Base-by-base conservation (phyloP, 2,797 vertebrate genomes). In the Dallia pectoralis region DNA sequence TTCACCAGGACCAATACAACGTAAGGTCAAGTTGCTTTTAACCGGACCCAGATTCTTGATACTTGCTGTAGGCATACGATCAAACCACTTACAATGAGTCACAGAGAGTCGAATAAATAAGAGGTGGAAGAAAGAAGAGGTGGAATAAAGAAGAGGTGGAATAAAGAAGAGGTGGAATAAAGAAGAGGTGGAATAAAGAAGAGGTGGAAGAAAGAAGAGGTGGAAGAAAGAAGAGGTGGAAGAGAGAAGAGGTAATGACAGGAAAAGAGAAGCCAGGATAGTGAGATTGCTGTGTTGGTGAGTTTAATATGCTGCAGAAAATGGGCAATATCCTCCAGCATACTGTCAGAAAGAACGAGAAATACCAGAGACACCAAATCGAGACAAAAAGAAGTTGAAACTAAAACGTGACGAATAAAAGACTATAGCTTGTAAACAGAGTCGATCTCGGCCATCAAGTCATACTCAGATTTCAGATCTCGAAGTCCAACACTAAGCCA, bases 401-500 rank as follows among this genome's bases (percentile, higher is more conserved):
- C 33, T 36, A 7, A 3, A 36, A 3, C 7, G 7, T 8, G 40
- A 44, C 12, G 8, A 44, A 44, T 2, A 11, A 44, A 44, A 2
- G 8, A 44, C 25, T 18, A 4, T 56, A 5, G 65, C 32, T n/a
- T 5, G 32, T 47, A 22, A 56, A 56, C n/a, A 7, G 25, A 25
- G n/a, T n/a, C 53, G 25, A 22, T 25, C 8, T 56, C 2, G 0
- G 14, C 74, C 7, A 65, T 75, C 73, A 83, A 84, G 79, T 66
- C 67, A 63, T 68, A 76, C 33, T 67, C 78, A 74, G 67, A 14
- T 68, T 33, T 61, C 63, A 75, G 79, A 82, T 80, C 67, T 51
- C 69, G 65, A 70, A 61, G 67, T 71, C 73, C 67, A 74, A 36
- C 51, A 48, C 47, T 67, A 77, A 79, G 53, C 71, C 72, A 72